phyloP scores from a whole-genome alignment of 2,888 invertebrate species.

The Adela reaumurella region DNA sequence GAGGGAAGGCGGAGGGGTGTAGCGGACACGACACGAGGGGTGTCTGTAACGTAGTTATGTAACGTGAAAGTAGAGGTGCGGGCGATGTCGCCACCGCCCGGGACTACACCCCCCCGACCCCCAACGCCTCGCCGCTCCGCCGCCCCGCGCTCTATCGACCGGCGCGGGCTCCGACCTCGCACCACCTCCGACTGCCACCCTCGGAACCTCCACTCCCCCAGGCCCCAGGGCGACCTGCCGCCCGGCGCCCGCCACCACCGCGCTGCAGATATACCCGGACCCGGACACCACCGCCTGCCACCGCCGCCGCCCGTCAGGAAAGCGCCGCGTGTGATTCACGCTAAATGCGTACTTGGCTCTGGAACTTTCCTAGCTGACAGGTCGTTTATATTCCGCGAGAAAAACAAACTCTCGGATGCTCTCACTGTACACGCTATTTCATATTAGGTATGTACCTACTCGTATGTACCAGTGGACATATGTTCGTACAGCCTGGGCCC shows the following conservation, averaged over 20 bases:
- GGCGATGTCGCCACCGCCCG: not conserved
- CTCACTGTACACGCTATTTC: too few relatives aligned
- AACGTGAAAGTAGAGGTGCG: slow-evolving; percentile 28
- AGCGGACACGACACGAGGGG: not conserved
- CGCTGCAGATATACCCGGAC: slow-evolving; percentile 11
- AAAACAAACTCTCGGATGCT: too few relatives aligned
- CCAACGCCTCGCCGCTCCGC: not conserved
- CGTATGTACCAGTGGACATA: too few relatives aligned
- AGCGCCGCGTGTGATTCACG: not conserved
- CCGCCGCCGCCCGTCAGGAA: slow-evolving; percentile 14
- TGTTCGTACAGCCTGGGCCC: too few relatives aligned
- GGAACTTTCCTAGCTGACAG: too few relatives aligned
- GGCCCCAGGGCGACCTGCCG: slow-evolving; percentile 23
- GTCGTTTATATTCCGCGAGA: too few relatives aligned
- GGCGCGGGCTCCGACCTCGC: slow-evolving; percentile 27
- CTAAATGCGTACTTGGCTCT: not conserved
- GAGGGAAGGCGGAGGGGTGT: slow-evolving; percentile 1
- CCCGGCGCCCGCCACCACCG: slow-evolving; percentile 7
- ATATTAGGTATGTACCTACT: too few relatives aligned
- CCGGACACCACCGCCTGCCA: slow-evolving; percentile 19
- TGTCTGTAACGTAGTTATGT: slow-evolving; percentile 23
- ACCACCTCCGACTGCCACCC: too few relatives aligned
- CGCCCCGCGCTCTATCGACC: slow-evolving; percentile 48
- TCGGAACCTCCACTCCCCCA: not conserved
- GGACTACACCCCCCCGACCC: too few relatives aligned